phyloP scores from a whole-genome alignment of 2,113 vertebrate genomes.

The Ailuropoda melanoleuca region DNA sequence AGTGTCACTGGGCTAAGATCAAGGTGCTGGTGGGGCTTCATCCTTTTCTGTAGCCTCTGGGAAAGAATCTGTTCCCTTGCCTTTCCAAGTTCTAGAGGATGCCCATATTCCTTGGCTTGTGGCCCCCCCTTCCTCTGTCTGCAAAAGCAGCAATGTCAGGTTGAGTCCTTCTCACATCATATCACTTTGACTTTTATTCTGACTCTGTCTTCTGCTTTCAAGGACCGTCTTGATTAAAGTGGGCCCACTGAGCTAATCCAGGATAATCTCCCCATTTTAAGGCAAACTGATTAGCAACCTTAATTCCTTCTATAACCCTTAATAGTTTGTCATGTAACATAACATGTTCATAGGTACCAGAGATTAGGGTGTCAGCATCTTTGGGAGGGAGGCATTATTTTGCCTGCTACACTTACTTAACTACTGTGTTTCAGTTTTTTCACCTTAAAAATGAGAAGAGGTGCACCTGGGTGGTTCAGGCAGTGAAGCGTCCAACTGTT shows the following conservation, averaged over 20 bases:
- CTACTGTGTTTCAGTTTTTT: not conserved
- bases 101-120: not conserved
- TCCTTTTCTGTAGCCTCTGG: not conserved
- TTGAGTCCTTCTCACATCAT: not conserved
- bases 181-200: not conserved
- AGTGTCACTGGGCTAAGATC: not conserved
- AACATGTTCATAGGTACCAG: not conserved
- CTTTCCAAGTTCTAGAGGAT: not conserved
- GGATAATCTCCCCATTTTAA: not conserved
- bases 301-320: not conserved
- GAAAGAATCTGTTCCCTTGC: not conserved
- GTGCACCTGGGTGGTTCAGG: no score
- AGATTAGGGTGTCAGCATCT: not conserved
- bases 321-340: not conserved
- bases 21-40: not conserved
- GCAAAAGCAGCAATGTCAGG: not conserved
- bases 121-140: not conserved
- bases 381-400: not conserved
- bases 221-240: not conserved
- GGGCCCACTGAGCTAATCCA: not conserved
- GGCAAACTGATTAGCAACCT: not conserved
- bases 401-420: not conserved
- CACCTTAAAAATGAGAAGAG: not conserved
- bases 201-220: not conserved
- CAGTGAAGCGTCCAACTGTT: no score